A percentile compares a stretch with the other conserved stretches of the same genome.
These are phyloP conservation scores for Nudaria mundana DNA, from an alignment of 2,888 invertebrate species.

Conservation along the genomic window DNA sequence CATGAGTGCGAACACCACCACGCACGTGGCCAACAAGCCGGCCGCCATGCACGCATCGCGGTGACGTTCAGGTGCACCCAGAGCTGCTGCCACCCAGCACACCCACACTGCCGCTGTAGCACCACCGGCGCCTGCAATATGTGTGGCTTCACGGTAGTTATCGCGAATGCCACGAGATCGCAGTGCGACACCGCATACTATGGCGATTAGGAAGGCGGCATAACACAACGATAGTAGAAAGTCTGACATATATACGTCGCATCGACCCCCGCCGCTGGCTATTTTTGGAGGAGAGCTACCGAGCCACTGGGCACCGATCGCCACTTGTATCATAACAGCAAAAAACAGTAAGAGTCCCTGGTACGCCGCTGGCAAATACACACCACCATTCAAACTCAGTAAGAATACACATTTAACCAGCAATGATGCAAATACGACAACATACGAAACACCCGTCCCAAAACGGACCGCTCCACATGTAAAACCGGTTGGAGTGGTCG, in stretches of 20 bases:
- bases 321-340: conserved; percentile 94
- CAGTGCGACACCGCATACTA: conserved; percentile 91
- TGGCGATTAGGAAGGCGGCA: conserved; percentile 91
- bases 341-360: conserved; percentile 94
- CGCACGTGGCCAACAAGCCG: conserved; percentile 91
- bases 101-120: conserved; percentile 93
- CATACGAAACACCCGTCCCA: conserved; percentile 90
- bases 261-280: conserved; percentile 60
- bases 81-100: conserved; percentile 91
- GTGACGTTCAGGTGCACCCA: conserved; percentile 88
- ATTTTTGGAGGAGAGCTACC: conserved; percentile 87
- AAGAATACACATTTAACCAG: conserved; percentile 97
- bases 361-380: conserved; percentile 95
- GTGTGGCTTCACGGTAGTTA: conserved; percentile 96
- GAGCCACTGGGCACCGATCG: conserved; percentile 92
- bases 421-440: conserved; percentile 93
- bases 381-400: conserved; percentile 93
- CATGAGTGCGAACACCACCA: conserved; percentile 94
- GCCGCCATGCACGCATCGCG: conserved; percentile 94
- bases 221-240: conserved; percentile 90
- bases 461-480: conserved; percentile 92
- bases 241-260: conserved; percentile 86
- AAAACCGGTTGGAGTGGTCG: conserved; percentile 88
- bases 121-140: conserved; percentile 93
- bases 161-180: conserved; percentile 94